phyloP scores from a whole-genome alignment of 2,888 invertebrate species.

The Alentia gelatinosa region DNA sequence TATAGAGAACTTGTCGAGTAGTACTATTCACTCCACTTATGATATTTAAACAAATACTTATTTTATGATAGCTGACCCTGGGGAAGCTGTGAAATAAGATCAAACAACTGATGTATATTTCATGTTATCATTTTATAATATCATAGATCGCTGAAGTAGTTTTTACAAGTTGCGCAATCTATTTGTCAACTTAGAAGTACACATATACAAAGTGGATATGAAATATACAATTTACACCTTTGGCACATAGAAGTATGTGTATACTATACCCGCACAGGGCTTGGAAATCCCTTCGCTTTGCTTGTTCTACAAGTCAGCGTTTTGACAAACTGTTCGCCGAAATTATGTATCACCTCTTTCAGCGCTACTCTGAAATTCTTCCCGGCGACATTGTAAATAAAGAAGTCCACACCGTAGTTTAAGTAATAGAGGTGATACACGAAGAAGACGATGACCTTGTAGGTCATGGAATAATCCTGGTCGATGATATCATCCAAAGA shows the following conservation, averaged over 20 bases:
- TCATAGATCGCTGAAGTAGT: too few relatives aligned
- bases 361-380: neutral
- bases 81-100: too few relatives aligned
- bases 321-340: neutral
- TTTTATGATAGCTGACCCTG: too few relatives aligned
- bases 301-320: neutral
- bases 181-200: too few relatives aligned
- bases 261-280: neutral
- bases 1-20: too few relatives aligned
- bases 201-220: too few relatives aligned
- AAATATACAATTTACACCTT: neutral
- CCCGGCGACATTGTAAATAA: constrained; percentile 16
- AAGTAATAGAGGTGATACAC: constrained; percentile 26
- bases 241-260: neutral
- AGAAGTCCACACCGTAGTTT: constrained; percentile 40
- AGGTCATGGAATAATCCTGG: constrained; percentile 12
- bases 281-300: neutral
- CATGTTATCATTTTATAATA: too few relatives aligned
- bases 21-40: too few relatives aligned
- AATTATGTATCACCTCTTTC: neutral
- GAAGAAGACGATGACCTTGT: constrained; percentile 22
- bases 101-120: too few relatives aligned
- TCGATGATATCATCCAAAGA: constrained; percentile 1
- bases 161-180: too few relatives aligned
- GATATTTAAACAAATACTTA: too few relatives aligned